Evolutionary conservation across 2,797 vertebrate species (phyloP), one percentile per base, ranked within the genome.

Genomic region (Anguilla pacifica): DNA sequence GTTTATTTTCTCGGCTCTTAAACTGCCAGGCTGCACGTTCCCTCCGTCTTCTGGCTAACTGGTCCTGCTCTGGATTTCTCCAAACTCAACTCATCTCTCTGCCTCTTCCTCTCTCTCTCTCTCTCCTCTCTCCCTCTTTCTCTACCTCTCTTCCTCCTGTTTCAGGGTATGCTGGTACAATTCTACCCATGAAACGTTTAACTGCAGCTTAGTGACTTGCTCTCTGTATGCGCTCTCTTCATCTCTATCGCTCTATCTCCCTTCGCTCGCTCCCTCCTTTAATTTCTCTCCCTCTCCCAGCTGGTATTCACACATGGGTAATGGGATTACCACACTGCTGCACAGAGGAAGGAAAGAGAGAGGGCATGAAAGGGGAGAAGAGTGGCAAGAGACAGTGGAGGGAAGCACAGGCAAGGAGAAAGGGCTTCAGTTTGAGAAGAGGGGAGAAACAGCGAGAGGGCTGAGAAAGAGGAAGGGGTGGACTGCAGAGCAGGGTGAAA

Each of bases 1-100:
- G 95, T 96, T 96, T 96, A 96, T 96, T 96, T 96, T 96, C 95
- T 92, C 92, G 93, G 93, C 90, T 91, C 94, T 95, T 94, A 92
- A 96, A 96, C 95, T 92, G 95, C 95, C 93, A 92, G 87, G 90
- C 79, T 49, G 43, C 79, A 82, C 19, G 43, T 49, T 82, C 79
- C 25, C 1, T 82, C 39, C 46, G 2, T 82, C 79, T 82, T 49
- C 79, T 82, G 79, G 79, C 43, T 49, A 82, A n/a, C 19, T n/a
- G 43, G 79, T 82, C 43, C 43, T n/a, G 22, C 22, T 77, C 72
- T 17, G 85, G 64, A 67, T 67, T 10, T 70, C 57, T 59, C 57
- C 17, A 7, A 19, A 7, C 25, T 15, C 25, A 15, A n/a, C 64
- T 67, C 64, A 3, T 17, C 64, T 81, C 89, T 86, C 86, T 70